Base-by-base conservation (phyloP, 2,888 invertebrate species). In the Tipula unca region DNA sequence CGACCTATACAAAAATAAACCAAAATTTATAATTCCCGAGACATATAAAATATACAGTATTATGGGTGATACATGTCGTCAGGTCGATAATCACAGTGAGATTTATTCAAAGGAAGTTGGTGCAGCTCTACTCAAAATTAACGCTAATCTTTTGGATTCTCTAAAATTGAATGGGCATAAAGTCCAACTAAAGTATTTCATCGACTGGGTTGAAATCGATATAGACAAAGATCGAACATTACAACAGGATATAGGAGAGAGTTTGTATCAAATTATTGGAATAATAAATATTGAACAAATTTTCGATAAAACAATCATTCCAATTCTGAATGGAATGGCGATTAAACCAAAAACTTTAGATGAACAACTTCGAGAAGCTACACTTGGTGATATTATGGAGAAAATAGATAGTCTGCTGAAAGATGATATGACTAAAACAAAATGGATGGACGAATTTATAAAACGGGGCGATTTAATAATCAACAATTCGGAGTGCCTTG, bases 151-250 rank as follows among this genome's bases (percentile, higher is more conserved):
- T 3, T 86, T 89, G 0, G 89, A 89, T 86, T 87, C 89, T 0
- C 86, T 90, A 35, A 89, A 90, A 85, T 88, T 88, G 25, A 89
- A 88, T 86, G 88, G 89, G 0, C 88, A 89, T 88, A 85, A 88
- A 36, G 88, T 90, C 0, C 89, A 89, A 82, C 87, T 89, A 10
- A 88, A 89, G 85, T 87, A 88, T 0, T 90, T 89, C 85, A 88
- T 89, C 86, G 87, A 88, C 85, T 90, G 89, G 90, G 89, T 88
- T 3, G 89, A 90, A 87, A 87, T 89, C 3, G 89, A 89, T 85
- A 20, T 89, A 0, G 87, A 86, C 3, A 87, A 87, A 3, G 86
- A 87, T 6, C 85, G 86, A 36, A 89, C 88, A n/a, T 87, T 90
- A 5, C 90, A 90, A 85, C 86, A 87, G 54, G 86, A 86, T 0